Evolutionary conservation across 2,888 invertebrate species (phyloP), one percentile per base, ranked within the genome.

Genomic region (Eulithis testata): DNA sequence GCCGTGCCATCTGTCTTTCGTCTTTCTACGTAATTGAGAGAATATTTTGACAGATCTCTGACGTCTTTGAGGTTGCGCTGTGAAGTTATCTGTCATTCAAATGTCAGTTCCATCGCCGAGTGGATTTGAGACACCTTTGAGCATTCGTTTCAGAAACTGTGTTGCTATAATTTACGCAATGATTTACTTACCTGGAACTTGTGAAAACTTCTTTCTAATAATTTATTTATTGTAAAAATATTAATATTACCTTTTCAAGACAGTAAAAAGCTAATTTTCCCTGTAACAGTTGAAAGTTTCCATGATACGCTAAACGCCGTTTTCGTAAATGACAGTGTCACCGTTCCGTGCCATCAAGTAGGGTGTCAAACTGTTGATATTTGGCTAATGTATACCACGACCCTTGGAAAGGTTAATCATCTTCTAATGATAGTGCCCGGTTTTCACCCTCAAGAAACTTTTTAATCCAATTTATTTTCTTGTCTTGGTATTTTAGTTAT

Each of bases 351-450:
- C 60, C 57, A 68, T 69, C 60, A 66, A 62, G 53, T 60, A 59
- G 75, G 74, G 76, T 70, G 76, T 74, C 73, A 73, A 74, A 69
- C 64, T 67, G 69, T 73, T 76, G 76, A 71, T 73, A 76, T 76
- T 74, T 73, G 80, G 74, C 81, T 88, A 88, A 89, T 90, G 85
- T 82, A 59, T 44, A 77, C 73, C 76, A 65, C 84, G 82, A 82
- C 85, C 86, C 85, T 79, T 71, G 56, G 73, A 91, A 92, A 92
- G 91, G 92, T 92, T 92, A 92, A 92, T 91, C 87, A 87, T 87
- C 76, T 83, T 76, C 82, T 91, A 90, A 92, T 91, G 92, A 91
- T 87, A 83, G 83, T 80, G 80, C 62, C 65, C 78, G 52, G 60
- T 60, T 66, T 59, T 59, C 60, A 68, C 71, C 73, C 69, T 66